These are phyloP conservation scores for Engystomops pustulosus DNA, from an alignment of 2,113 vertebrate species.

Conservation along the genomic window DNA sequence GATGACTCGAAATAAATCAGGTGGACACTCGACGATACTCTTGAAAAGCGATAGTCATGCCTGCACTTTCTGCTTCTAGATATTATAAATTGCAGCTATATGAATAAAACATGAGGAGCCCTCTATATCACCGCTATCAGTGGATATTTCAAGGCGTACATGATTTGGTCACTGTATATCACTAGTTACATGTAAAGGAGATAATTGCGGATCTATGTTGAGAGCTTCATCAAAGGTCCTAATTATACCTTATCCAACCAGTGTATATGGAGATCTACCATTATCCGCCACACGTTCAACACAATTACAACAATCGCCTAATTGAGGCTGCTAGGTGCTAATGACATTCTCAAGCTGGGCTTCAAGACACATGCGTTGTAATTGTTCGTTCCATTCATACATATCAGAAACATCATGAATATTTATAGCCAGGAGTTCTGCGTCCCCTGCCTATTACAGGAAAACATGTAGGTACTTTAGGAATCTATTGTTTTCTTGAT, in stretches of 20 bases:
- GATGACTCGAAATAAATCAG: background rate
- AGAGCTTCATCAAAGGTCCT: background rate
- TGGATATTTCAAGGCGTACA: background rate
- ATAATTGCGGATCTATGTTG: background rate
- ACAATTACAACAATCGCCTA: background rate
- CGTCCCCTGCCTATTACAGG: background rate
- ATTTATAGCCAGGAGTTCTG: background rate
- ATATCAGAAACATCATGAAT: conserved; percentile 1
- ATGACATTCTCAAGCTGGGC: background rate
- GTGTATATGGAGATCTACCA: background rate
- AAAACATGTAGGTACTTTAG: background rate
- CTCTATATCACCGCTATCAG: too few species aligned
- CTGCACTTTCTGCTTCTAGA: background rate
- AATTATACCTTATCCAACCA: background rate
- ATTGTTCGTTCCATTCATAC: background rate
- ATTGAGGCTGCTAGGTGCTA: background rate
- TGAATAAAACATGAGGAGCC: background rate
- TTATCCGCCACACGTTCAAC: background rate
- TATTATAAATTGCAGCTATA: background rate
- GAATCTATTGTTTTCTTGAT: background rate
- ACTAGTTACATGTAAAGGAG: background rate
- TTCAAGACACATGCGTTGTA: background rate
- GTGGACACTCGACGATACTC: background rate
- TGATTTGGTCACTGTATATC: background rate
- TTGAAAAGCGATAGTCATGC: background rate